Evolutionary conservation across 92 coral and sea anemone species (phyloP), one percentile per base, ranked within the genome.

Genomic region (Phenganax subtilis): DNA sequence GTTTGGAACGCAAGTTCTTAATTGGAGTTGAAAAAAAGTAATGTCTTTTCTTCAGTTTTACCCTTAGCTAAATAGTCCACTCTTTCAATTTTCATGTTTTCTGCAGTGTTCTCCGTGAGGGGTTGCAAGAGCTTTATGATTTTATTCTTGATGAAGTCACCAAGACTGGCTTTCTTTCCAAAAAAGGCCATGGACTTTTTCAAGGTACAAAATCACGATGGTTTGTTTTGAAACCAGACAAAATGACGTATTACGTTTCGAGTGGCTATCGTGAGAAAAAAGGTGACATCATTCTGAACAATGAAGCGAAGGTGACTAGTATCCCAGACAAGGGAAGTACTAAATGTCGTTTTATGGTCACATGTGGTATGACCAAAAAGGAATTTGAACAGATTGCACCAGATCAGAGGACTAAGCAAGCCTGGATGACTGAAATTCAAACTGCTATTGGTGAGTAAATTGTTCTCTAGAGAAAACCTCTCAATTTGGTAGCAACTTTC

Each of bases 391-490:
- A 91, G 70, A 96, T 88, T 73, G 92, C 92, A 17, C 90, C 88
- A 57, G 97, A 93, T 85, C 93, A 88, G 77, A 85, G 92, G 64
- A 89, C 96, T 16, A 89, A 88, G 28, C 97, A 91, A 86, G 97
- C 92, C 56, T 93, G 97, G 97, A 86, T 93, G 71, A 87, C 92
- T 0, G 90, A 91, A 27, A 81, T 93, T 66, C 97, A 93, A 74
- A 90, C 89, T 14, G 90, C 96, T 9, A 93, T 93, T 73, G 96
- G 97, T 93, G 72, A 67, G 86, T 83, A 3, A 27, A 44, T 59
- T 59, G 65, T 7, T 14, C 25, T 59, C 0, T 59, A 7, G 16
- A 59, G 25, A 59, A 20, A 14, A 0, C 16, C 16, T 14, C n/a
- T 59, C 25, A 59, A 3, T 0, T 59, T 59, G 65, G 16, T 14